Base-by-base conservation (phyloP, 2,888 invertebrate species). In the Eristalinus aeneus region DNA sequence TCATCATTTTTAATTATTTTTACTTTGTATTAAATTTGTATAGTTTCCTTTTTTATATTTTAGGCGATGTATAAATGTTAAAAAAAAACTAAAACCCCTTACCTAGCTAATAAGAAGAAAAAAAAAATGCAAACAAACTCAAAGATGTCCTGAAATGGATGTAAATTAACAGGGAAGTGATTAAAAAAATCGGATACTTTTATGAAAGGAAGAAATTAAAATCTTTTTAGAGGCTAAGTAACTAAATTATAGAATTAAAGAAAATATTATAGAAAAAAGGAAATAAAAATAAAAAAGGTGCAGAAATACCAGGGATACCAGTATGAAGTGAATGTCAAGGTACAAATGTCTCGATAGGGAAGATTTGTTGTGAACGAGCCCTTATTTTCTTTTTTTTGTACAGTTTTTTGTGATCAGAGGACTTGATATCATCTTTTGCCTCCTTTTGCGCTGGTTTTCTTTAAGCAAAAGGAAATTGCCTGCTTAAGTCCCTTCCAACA, bases 1-100 rank as follows among this genome's bases (percentile, higher is more conserved):
- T 83, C 83, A 83, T 83, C 79, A 72, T 71, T 75, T 27, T 54
- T 67, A 39, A 46, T 81, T 81, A 76, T 76, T 73, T 67, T 75
- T 64, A 27, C 34, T n/a, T 74, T 27, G 32, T 22, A 23, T 54
- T 67, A 27, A 9, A 2, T 73, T 16, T 27, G 56, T 9, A 23
- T 12, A 39, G 16, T 56, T 78, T 64, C 12, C 39, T 60, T 9
- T 39, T 34, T 54, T 67, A 60, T 73, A 72, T 64, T 73, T 53
- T 60, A 82, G 86, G 86, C 82, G 86, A 86, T 78, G 69, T 60
- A 61, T 32, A 36, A 54, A 72, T 32, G n/a, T 22, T 54, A 46
- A 36, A 27, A 58, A 23, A 32, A 68, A 60, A 67, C 46, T 46
- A 22, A 46, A 68, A 68, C 34, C 12, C 34, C 73, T 79, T 77